phyloP scores from a whole-genome alignment of 2,113 vertebrate species.

The Corythornis cristatus region DNA sequence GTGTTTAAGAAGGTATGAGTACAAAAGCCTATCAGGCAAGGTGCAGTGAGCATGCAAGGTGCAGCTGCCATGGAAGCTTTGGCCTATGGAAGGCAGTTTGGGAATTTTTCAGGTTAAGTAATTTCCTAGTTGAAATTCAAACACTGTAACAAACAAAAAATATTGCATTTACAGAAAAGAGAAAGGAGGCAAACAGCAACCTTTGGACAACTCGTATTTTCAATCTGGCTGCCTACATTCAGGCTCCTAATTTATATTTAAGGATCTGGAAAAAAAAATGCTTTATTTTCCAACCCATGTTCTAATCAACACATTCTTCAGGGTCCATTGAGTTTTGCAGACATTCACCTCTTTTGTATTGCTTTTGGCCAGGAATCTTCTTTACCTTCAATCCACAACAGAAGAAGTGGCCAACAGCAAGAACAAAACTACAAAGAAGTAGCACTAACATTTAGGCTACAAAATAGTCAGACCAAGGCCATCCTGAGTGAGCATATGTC shows the following conservation, averaged over 20 bases:
- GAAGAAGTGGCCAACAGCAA: neutral
- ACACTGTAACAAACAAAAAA: neutral
- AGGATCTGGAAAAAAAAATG: neutral
- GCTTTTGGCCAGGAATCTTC: neutral
- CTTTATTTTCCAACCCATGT: neutral
- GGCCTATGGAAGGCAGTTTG: neutral
- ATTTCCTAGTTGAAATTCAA: neutral
- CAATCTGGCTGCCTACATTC: neutral
- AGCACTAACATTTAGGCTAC: neutral
- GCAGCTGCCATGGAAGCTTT: neutral
- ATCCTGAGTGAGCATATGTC: neutral
- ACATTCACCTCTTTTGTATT: neutral
- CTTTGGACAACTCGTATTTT: neutral
- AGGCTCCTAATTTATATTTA: neutral
- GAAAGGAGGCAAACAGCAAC: neutral
- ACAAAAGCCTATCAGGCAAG: neutral
- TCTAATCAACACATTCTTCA: neutral
- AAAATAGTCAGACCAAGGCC: neutral
- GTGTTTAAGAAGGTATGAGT: conserved; percentile 85
- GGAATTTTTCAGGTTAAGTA: neutral
- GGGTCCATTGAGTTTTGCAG: neutral
- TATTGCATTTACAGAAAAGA: neutral
- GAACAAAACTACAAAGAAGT: neutral
- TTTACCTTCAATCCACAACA: neutral
- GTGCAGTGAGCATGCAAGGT: neutral